Evolutionary conservation across 2,797 vertebrate species (phyloP).

Genomic region (Crenuchus spilurus): DNA sequence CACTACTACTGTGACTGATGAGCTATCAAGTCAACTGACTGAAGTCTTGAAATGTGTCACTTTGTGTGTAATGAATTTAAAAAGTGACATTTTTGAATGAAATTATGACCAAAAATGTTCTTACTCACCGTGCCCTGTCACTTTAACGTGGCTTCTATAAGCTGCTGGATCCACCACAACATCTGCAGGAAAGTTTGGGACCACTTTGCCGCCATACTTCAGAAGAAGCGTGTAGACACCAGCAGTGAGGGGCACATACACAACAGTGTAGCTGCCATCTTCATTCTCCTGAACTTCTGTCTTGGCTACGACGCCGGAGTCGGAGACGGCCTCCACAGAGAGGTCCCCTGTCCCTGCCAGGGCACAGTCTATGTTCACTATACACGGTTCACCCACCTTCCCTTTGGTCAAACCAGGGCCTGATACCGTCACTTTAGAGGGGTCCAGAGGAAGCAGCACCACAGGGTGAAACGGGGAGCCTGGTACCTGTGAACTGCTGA

Average conservation of each 20-base stretch:
- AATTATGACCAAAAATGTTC: too few species aligned
- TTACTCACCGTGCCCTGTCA: constrained; percentile 44
- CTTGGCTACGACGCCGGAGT: constrained; percentile 73
- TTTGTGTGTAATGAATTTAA: too few species aligned
- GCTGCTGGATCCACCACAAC: constrained; percentile 75
- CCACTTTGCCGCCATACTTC: constrained; percentile 79
- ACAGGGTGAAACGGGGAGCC: constrained; percentile 79
- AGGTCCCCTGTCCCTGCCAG: constrained; percentile 75
- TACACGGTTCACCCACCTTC: constrained; percentile 72
- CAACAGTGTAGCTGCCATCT: constrained; percentile 79
- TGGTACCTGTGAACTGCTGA: constrained; percentile 78
- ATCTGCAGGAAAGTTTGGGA: constrained; percentile 80
- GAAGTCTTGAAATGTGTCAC: too few species aligned
- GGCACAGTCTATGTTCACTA: constrained; percentile 79
- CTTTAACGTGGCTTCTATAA: constrained; percentile 74
- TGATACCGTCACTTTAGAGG: constrained; percentile 78
- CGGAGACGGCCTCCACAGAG: constrained; percentile 79
- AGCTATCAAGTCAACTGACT: too few species aligned
- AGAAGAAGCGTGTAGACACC: constrained; percentile 81
- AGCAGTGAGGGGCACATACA: constrained; percentile 77
- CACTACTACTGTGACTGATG: too few species aligned
- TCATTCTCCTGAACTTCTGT: constrained; percentile 77
- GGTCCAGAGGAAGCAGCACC: constrained; percentile 75
- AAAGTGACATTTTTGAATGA: too few species aligned
- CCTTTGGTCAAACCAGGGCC: constrained; percentile 76